A percentile compares a stretch with the other conserved stretches of the same genome.
Conservation (phyloP, 2,797 vertebrate genomes). For the Caiman crocodilus region DNA sequence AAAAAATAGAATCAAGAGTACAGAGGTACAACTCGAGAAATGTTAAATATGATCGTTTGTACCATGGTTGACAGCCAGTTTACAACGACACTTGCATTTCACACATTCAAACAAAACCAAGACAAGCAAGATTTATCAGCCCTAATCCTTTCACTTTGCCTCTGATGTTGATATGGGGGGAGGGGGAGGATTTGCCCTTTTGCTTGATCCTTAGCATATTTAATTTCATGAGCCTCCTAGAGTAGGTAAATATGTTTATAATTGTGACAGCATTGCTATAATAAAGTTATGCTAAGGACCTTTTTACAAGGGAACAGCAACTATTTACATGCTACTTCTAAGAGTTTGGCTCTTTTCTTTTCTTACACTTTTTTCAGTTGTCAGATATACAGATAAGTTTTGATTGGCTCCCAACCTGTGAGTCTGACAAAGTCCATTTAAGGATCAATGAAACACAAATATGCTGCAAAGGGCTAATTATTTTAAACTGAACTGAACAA, state of each 20-base stretch:
- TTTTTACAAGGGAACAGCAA: background rate
- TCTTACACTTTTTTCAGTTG: background rate
- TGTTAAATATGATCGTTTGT: background rate
- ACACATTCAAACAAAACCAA: constrained; percentile 13
- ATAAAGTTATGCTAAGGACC: background rate
- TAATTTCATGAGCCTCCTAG: constrained; percentile 13
- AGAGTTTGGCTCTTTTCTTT: background rate
- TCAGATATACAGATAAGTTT: background rate
- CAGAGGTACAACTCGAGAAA: background rate
- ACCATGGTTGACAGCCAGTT: background rate
- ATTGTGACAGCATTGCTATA: background rate
- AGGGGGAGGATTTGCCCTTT: background rate
- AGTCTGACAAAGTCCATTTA: background rate
- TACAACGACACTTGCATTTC: background rate
- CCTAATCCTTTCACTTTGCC: background rate
- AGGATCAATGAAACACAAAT: background rate
- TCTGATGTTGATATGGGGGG: background rate
- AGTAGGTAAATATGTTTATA: background rate
- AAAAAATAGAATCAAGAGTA: background rate
- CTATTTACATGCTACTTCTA: background rate
- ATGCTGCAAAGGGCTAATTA: background rate
- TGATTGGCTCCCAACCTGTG: background rate
- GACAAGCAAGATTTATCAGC: background rate
- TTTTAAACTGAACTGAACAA: background rate
- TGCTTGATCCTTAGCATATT: constrained; percentile 27